Evolutionary conservation across 1,140 invertebrate species (phyloP).

Genomic region (Micrasema minimum): DNA sequence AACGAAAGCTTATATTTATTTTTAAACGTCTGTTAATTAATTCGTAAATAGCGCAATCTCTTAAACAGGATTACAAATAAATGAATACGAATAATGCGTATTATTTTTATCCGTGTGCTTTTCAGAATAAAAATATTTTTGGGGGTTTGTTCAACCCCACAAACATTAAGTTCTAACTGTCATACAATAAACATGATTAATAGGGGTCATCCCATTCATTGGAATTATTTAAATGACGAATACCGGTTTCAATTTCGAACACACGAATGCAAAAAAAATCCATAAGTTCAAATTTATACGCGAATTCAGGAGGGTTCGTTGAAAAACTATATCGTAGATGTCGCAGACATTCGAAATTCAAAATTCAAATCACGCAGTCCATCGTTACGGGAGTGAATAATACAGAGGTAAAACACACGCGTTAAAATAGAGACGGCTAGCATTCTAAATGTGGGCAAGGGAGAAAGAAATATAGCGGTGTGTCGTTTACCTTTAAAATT

Average conservation of each 20-base stretch:
- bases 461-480: neutral
- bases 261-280: neutral
- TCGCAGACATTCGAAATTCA: slow-evolving; percentile 3
- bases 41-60: no score
- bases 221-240: slow-evolving; percentile 1
- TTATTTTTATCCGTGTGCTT: no score
- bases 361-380: slow-evolving; percentile 26
- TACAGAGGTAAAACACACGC: neutral
- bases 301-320: no score
- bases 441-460: neutral
- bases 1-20: no score
- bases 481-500: neutral
- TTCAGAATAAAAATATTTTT: no score
- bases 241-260: slow-evolving; percentile 20
- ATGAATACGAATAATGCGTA: no score
- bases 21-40: no score
- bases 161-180: neutral
- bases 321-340: no score
- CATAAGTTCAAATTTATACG: no score
- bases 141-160: slow-evolving; percentile 17
- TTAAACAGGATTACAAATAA: no score
- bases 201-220: slow-evolving; percentile 15
- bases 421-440: neutral
- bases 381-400: slow-evolving; percentile 1
- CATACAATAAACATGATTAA: slow-evolving; percentile 8